A percentile compares a stretch with the other conserved stretches of the same genome.
These are phyloP conservation scores for Parazoanthus swiftii DNA, from an alignment of 92 coral and sea anemone species.

Conservation along the genomic window DNA sequence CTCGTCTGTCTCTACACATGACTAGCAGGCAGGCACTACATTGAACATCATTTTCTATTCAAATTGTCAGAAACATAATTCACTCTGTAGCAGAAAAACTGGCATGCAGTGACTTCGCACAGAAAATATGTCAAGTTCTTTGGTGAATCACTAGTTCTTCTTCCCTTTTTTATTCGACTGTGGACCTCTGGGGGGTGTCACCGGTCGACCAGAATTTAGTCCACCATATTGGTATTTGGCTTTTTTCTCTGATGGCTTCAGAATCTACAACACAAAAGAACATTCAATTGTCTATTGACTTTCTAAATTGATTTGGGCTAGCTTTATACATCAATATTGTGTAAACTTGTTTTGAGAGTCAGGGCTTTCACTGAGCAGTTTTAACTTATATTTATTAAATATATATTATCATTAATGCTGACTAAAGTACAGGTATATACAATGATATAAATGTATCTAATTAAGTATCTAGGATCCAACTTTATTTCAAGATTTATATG, in stretches of 20 bases:
- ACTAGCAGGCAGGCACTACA: neutral
- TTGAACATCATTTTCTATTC: neutral
- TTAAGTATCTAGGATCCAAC: no score
- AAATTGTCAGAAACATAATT: neutral
- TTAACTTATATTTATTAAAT: no score
- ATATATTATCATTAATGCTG: no score
- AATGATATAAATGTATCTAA: no score
- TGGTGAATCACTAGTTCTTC: conserved; percentile 39
- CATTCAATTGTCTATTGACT: neutral
- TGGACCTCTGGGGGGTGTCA: conserved; percentile 95
- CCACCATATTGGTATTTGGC: conserved; percentile 99
- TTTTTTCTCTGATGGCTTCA: conserved; percentile 99
- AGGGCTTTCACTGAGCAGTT: no score
- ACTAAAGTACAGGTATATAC: no score
- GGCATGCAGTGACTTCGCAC: neutral
- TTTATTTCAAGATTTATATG: no score
- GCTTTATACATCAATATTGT: no score
- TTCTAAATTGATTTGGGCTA: no score
- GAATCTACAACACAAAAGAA: conserved; percentile 56
- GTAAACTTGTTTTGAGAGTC: no score
- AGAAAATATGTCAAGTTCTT: neutral
- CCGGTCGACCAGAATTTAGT: conserved; percentile 95
- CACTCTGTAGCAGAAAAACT: neutral
- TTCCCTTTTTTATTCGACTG: conserved; percentile 84
- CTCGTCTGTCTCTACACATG: conserved; percentile 5